Base-by-base conservation (phyloP, 1,140 invertebrate genomes). In the Marisa cornuarietis region DNA sequence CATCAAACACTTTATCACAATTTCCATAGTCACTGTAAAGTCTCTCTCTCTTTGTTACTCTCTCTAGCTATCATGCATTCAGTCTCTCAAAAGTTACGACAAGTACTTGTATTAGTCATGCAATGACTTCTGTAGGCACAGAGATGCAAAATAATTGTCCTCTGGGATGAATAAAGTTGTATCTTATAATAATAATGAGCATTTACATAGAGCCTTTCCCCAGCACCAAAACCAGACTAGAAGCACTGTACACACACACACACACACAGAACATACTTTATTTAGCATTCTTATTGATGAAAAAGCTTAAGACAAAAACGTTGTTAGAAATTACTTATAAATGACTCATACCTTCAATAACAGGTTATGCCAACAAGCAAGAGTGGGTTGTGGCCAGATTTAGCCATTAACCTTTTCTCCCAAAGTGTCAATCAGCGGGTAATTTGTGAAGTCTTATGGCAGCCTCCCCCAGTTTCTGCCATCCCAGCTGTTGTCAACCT, bases 331-430 rank as follows among this genome's bases (percentile, higher is more conserved):
- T 58, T n/a, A 24, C 31, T 18, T 20, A n/a, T 71, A 49, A 16
- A 0, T 24, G 61, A 54, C n/a, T 65, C 8, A 0, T 24, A 49
- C 22, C 69, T 54, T 69, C 52, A 24, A 49, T 78, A 63, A 13
- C 74, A 86, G 85, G 78, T 86, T 20, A 76, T 74, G n/a, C 83
- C 85, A 69, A 72, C 66, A 9, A 82, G 84, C 61, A 83, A 79
- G 26, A 80, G 80, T 42, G 79, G 80, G n/a, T 49, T 81, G 22
- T 86, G 85, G 85, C 82, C 85, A 22, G 82, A 84, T 74, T 73
- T 73, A n/a, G 79, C 82, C 31, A 81, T 84, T 6, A 73, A 74
- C 1, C 52, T 54, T 14, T 84, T 86, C 26, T 42, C 73, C 18
- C 69, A 82, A 69, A 31, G 79, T 69, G 79, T 82, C 4, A 71